These are phyloP conservation scores for Nannospalax galili DNA, from an alignment of 2,113 vertebrate species.

Conservation along the genomic window DNA sequence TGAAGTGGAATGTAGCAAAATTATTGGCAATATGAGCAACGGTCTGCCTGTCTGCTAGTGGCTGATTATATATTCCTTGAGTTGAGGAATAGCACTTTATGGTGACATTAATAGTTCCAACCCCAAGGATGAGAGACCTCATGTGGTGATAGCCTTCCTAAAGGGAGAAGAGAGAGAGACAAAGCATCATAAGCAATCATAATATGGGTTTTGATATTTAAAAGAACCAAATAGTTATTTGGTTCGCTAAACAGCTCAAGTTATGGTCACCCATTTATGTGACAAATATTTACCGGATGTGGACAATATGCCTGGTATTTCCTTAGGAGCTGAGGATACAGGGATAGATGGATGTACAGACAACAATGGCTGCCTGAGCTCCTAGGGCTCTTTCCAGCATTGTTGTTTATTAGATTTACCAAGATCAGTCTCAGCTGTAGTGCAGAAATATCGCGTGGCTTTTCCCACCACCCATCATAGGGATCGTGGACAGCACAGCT, in stretches of 20 bases:
- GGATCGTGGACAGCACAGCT: not conserved
- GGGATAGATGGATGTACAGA: not conserved
- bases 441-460: not conserved
- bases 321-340: not conserved
- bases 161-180: not conserved
- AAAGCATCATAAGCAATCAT: not conserved
- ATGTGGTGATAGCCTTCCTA: not conserved
- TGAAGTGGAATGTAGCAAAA: not conserved
- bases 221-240: not conserved
- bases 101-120: not conserved
- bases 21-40: not conserved
- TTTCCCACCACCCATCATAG: not conserved
- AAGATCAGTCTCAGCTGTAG: not conserved
- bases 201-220: not conserved
- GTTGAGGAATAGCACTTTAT: not conserved
- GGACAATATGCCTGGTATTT: not conserved
- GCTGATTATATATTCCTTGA: not conserved
- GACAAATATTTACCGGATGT: not conserved
- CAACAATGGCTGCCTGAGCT: not conserved
- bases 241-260: not conserved
- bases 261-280: not conserved
- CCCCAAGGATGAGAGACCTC: not conserved
- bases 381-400: not conserved
- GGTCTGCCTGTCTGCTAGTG: not conserved
- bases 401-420: not conserved